A percentile compares a stretch with the other conserved stretches of the same genome.
phyloP scores from a whole-genome alignment of 2,888 invertebrate genomes.

The Sarcophaga caerulescens region DNA sequence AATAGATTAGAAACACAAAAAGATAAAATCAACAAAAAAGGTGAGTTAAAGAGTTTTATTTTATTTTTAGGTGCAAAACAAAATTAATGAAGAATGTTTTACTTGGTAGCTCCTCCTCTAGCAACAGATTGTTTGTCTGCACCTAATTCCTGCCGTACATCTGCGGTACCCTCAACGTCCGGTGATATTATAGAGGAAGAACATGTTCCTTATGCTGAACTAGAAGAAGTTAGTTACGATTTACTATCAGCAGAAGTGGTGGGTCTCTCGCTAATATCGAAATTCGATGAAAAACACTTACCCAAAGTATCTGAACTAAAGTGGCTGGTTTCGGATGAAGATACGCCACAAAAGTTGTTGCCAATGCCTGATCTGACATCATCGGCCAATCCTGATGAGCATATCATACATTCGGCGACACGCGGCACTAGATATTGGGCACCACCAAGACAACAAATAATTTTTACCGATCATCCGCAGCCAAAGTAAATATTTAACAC shows the following conservation, averaged over 20 bases:
- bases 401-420: constrained; percentile 81
- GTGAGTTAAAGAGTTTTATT: constrained; percentile 41
- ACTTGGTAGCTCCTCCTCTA: constrained; percentile 45
- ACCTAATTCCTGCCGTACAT: constrained; percentile 15
- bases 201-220: constrained; percentile 76
- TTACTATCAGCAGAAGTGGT: constrained; percentile 89
- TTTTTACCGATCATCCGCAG: constrained; percentile 88
- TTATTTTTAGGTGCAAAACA: not conserved
- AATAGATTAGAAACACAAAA: constrained; percentile 79
- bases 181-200: constrained; percentile 64
- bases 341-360: constrained; percentile 89
- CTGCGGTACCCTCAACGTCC: not conserved
- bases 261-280: constrained; percentile 88
- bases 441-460: constrained; percentile 91
- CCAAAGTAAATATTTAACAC: constrained; percentile 82
- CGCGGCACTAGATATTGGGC: constrained; percentile 92
- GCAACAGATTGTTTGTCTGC: constrained; percentile 60
- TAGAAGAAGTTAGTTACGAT: constrained; percentile 79
- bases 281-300: constrained; percentile 88
- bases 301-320: constrained; percentile 89
- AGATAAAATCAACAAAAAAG: constrained; percentile 44
- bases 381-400: constrained; percentile 85
- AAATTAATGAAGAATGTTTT: not conserved
- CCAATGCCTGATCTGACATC: constrained; percentile 87
- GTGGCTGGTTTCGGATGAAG: constrained; percentile 90